Conservation (phyloP, 2,888 invertebrate genomes). For the Dicranocentrus wangi region DNA sequence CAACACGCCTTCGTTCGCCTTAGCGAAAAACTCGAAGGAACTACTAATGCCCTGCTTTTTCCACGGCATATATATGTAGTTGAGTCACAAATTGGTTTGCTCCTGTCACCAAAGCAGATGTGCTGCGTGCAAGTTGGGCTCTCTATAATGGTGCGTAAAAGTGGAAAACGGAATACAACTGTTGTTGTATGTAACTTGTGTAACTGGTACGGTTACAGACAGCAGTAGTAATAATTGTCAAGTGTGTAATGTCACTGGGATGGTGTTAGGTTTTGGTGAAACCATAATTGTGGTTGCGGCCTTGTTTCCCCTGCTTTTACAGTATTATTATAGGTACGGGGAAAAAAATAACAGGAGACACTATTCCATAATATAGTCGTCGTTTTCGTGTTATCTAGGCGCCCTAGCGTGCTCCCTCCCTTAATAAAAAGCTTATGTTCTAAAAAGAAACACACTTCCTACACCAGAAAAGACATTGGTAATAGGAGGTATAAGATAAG, state of each 20-base stretch:
- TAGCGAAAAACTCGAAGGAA: neutral
- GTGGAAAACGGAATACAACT: neutral
- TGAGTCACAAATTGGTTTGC: slow-evolving; percentile 67
- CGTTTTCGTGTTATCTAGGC: too few relatives aligned
- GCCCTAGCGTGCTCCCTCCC: too few relatives aligned
- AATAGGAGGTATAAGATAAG: neutral
- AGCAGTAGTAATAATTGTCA: neutral
- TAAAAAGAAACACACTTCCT: too few relatives aligned
- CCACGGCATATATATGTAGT: slow-evolving; percentile 3
- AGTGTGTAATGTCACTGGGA: slow-evolving; percentile 8
- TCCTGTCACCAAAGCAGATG: slow-evolving; percentile 69
- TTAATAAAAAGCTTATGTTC: too few relatives aligned
- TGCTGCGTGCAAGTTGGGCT: slow-evolving; percentile 42
- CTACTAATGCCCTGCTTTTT: slow-evolving; percentile 3
- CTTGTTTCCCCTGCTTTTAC: neutral
- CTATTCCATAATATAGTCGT: neutral
- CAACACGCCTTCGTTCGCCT: neutral
- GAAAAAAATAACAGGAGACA: neutral
- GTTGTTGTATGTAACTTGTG: neutral
- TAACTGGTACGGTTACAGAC: neutral
- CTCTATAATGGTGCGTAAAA: neutral
- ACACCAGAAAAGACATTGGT: neutral
- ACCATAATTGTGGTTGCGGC: slow-evolving; percentile 14
- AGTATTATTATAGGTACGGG: neutral
- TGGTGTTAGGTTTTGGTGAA: neutral